Evolutionary conservation across 2,113 vertebrate genomes (phyloP), one percentile per base, ranked within the genome.

Genomic region (Erythrocebus patas): DNA sequence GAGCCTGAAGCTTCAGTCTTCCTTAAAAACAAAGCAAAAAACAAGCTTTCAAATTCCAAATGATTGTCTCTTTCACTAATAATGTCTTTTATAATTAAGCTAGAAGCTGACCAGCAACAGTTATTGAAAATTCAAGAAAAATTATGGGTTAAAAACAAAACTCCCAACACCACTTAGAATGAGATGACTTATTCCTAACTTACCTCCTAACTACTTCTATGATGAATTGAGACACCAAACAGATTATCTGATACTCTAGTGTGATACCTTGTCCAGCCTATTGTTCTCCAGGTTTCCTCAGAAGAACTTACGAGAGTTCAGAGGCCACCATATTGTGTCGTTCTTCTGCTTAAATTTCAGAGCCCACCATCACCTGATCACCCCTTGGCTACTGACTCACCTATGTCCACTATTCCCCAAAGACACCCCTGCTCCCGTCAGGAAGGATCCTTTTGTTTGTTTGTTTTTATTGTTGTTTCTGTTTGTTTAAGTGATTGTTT

Each of bases 101-200:
- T 70, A 91, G 82, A 45, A 80, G 94, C 81, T 11, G 76, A 50
- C 45, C 55, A 72, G 38, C 6, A 16, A 12, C 27, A 92, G 40
- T 92, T 27, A 43, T 40, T 1, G 27, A 83, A 88, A 76, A 55
- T 83, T 87, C 45, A 50, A 93, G 48, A 75, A 78, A 72, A 84
- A 45, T 6, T 68, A 38, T 10, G 18, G 35, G 7, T 78, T 87
- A 70, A 72, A 66, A 55, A 80, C 78, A 55, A 80, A 80, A 55
- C 14, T 13, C 22, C 0, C n/a, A 45, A 55, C 18, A 89, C 23
- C 38, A 64, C 14, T 76, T 81, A 72, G 23, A 40, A 25, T 27
- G 55, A 90, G 17, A 94, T 90, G 8, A 89, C 61, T 93, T 93
- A 48, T 45, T 96, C 59, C 30, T 72, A 57, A n/a, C 35, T 94